Evolutionary conservation across 2,888 invertebrate genomes (phyloP).

Genomic region (Elysia crispata): DNA sequence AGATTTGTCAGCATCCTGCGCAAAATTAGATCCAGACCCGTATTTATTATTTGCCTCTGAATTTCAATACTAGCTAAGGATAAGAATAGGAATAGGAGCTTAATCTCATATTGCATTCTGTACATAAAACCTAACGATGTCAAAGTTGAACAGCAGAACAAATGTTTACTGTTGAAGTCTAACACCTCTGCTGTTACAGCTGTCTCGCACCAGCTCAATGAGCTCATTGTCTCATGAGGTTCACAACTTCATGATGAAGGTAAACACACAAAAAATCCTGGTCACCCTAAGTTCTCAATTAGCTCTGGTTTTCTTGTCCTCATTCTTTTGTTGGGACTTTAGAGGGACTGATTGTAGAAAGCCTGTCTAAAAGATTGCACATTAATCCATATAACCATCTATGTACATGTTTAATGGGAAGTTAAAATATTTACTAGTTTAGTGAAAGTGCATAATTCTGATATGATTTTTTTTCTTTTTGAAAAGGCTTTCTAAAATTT

Average conservation of each 20-base stretch:
- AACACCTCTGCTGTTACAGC: neutral
- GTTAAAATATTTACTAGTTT: too few species aligned
- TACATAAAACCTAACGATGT: neutral
- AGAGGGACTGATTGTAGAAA: neutral
- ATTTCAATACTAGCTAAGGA: too few species aligned
- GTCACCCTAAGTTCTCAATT: neutral
- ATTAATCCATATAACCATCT: too few species aligned
- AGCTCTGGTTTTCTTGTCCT: neutral
- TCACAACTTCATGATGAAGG: constrained; percentile 64
- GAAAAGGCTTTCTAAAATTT: too few species aligned
- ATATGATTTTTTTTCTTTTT: too few species aligned
- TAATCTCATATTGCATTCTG: too few species aligned
- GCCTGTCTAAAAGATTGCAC: neutral
- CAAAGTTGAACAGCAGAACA: neutral
- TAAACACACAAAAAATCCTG: constrained; percentile 50
- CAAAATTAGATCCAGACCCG: too few species aligned
- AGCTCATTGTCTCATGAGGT: constrained; percentile 70
- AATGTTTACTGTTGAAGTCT: neutral
- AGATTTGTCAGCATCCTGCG: too few species aligned
- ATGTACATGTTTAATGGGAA: too few species aligned
- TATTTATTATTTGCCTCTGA: too few species aligned
- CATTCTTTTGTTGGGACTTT: neutral
- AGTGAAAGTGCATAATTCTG: too few species aligned
- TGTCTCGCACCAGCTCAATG: constrained; percentile 66
- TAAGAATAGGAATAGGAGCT: too few species aligned